Conservation (phyloP, 1,140 invertebrate species). For the Araneus ventricosus region DNA sequence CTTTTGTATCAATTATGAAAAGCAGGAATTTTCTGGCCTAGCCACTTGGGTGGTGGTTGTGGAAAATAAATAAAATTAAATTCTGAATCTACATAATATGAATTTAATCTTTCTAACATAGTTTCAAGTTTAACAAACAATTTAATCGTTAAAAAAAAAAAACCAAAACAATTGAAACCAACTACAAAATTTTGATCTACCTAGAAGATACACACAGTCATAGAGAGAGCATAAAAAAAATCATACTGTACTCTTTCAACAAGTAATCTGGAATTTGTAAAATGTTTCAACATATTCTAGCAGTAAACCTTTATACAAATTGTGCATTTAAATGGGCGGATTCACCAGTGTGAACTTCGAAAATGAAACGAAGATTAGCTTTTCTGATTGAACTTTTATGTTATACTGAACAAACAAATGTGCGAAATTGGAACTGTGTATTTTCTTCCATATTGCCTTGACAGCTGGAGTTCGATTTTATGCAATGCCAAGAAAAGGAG, state of each 20-base stretch:
- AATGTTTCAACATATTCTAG: not conserved
- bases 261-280: not conserved
- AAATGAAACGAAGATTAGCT: constrained; percentile 78
- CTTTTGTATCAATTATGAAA: too few species aligned
- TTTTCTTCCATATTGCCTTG: not conserved
- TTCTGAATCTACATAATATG: too few species aligned
- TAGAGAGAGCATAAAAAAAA: not conserved
- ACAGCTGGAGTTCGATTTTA: not conserved
- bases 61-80: too few species aligned
- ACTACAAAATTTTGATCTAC: too few species aligned
- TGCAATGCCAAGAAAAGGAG: not conserved
- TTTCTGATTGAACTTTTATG: constrained; percentile 38
- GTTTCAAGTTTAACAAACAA: too few species aligned
- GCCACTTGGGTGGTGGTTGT: too few species aligned
- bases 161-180: too few species aligned
- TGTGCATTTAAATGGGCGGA: constrained; percentile 74
- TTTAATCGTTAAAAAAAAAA: too few species aligned
- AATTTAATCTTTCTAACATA: too few species aligned
- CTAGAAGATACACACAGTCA: not conserved
- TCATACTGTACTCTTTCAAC: not conserved
- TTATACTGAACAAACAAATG: constrained; percentile 14
- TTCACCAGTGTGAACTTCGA: constrained; percentile 76
- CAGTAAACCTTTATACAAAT: not conserved
- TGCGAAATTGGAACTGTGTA: not conserved
- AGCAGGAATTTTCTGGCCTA: too few species aligned